Percentiles rank a stretch among this genome's conserved stretches.
phyloP scores from a whole-genome alignment of 2,797 vertebrate genomes.

The Gallirallus australis region DNA sequence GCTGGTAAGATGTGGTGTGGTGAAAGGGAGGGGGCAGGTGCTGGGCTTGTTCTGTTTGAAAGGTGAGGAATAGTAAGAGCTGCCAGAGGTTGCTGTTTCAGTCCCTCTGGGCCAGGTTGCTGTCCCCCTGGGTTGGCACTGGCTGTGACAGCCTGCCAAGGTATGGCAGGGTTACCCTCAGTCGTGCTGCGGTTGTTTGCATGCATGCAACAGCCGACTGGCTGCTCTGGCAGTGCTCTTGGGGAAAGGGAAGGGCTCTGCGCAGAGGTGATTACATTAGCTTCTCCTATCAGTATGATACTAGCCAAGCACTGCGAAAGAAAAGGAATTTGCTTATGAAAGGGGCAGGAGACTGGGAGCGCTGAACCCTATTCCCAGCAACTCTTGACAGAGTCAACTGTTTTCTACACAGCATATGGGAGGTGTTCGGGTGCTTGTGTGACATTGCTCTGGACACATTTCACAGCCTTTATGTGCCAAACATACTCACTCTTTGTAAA shows the following conservation, averaged over 20 bases:
- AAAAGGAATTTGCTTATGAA: not conserved
- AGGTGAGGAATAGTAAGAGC: not conserved
- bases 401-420: not conserved
- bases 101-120: no score
- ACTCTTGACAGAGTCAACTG: not conserved
- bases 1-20: not conserved
- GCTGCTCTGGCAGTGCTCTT: not conserved
- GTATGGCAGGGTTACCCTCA: not conserved
- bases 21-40: not conserved
- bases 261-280: rapidly evolving
- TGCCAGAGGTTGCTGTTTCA: not conserved
- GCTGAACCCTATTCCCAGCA: not conserved
- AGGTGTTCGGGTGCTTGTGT: not conserved
- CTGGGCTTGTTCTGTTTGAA: not conserved
- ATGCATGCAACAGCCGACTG: rapidly evolving
- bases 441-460: not conserved
- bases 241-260: not conserved
- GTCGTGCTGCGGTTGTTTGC: not conserved
- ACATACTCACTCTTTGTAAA: rapidly evolving
- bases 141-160: not conserved
- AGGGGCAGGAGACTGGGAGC: not conserved
- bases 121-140: not conserved
- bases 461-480: not conserved
- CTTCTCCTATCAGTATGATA: rapidly evolving
- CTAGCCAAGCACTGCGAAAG: not conserved